These are phyloP conservation scores for Imbricaverruca yamaguchii DNA, from an alignment of 2,888 invertebrate species.

Conservation along the genomic window DNA sequence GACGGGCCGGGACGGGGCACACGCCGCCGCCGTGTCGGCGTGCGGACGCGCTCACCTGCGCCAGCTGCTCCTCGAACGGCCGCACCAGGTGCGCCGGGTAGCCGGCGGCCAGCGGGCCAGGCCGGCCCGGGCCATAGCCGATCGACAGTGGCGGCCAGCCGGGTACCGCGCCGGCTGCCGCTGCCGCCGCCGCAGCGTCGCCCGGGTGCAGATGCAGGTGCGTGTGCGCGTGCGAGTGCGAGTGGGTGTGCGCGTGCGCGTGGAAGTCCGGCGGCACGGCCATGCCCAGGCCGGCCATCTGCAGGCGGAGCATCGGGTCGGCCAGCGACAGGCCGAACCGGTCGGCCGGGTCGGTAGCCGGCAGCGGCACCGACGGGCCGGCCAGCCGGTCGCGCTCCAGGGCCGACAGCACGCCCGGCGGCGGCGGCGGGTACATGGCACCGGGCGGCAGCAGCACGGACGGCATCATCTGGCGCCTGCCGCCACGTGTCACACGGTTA, in stretches of 20 bases:
- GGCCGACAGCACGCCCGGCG: constrained; percentile 19
- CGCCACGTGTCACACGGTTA: background rate
- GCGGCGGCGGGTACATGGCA: constrained; percentile 14
- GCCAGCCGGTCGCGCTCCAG: constrained; percentile 24
- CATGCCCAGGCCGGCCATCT: constrained; percentile 13
- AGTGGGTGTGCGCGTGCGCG: constrained; percentile 58
- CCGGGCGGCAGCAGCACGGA: constrained; percentile 19
- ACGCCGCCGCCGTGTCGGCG: background rate
- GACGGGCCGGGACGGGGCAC: no score
- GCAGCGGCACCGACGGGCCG: constrained; percentile 10
- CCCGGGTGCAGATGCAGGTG: constrained; percentile 75
- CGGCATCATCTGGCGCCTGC: constrained; percentile 11
- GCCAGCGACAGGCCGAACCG: constrained; percentile 7
- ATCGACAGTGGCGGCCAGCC: constrained; percentile 26
- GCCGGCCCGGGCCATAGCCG: constrained; percentile 35
- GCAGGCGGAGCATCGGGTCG: constrained; percentile 5
- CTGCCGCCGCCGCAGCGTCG: constrained; percentile 47
- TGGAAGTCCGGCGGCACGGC: constrained; percentile 9
- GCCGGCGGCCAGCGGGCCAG: constrained; percentile 5
- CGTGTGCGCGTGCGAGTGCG: constrained; percentile 84
- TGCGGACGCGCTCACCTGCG: constrained; percentile 48
- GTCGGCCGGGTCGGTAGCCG: background rate
- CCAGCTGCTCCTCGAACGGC: constrained; percentile 72
- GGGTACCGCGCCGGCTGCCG: constrained; percentile 17
- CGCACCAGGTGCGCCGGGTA: constrained; percentile 54